A percentile compares a stretch with the other conserved stretches of the same genome.
These are phyloP conservation scores for Anabas testudineus DNA, from an alignment of 2,797 vertebrate species.

Conservation along the genomic window DNA sequence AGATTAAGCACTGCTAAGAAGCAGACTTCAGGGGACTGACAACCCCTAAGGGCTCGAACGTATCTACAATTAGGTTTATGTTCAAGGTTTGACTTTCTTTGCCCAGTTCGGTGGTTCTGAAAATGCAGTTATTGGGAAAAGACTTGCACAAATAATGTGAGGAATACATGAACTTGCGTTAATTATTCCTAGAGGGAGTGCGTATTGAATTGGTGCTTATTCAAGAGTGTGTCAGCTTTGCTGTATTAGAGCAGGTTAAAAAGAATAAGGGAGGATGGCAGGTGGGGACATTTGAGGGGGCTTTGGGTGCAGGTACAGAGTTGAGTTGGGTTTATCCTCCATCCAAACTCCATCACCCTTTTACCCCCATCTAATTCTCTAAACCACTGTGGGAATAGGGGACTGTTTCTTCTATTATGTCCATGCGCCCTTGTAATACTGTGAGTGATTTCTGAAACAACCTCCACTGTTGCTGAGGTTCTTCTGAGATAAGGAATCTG, in stretches of 20 bases:
- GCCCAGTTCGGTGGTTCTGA: neutral
- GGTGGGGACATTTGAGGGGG: constrained; percentile 16
- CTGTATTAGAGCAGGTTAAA: constrained; percentile 29
- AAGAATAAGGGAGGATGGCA: constrained; percentile 10
- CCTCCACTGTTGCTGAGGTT: constrained; percentile 54
- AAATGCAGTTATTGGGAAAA: constrained; percentile 3
- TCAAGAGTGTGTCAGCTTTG: constrained; percentile 19
- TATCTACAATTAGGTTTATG: constrained; percentile 19
- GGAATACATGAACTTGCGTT: constrained; percentile 22
- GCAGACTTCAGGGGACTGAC: constrained; percentile 1
- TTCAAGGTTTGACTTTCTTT: constrained; percentile 11
- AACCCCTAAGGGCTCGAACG: neutral
- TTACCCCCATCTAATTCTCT: constrained; percentile 34
- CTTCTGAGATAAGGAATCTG: constrained; percentile 26
- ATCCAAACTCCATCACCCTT: constrained; percentile 47
- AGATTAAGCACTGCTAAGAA: neutral
- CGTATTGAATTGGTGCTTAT: constrained; percentile 33
- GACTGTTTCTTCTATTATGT: constrained; percentile 51
- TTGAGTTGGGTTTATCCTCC: constrained; percentile 52
- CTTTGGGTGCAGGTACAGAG: constrained; percentile 47
- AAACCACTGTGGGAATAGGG: constrained; percentile 34
- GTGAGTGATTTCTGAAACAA: constrained; percentile 59
- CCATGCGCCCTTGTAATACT: constrained; percentile 37
- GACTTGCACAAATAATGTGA: constrained; percentile 12
- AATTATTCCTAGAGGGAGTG: constrained; percentile 24